Evolutionary conservation across 2,113 vertebrate species (phyloP).

Genomic region (Pardalotus punctatus): DNA sequence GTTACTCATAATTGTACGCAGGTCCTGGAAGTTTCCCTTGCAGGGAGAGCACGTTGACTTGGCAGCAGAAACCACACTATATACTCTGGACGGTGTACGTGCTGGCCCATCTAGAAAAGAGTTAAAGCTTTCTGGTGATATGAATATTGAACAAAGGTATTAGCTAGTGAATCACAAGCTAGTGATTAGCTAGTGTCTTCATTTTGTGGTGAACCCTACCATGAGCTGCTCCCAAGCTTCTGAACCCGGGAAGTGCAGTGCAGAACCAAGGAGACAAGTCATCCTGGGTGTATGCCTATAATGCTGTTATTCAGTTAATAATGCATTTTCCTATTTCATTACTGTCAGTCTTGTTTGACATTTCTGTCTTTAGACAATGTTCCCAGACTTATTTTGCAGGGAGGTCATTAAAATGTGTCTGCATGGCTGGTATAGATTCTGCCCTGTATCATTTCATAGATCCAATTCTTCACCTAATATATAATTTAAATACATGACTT

Average conservation of each 20-base stretch:
- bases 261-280: background rate
- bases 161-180: background rate
- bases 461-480: background rate
- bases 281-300: accelerated
- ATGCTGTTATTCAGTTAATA: background rate
- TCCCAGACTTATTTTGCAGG: background rate
- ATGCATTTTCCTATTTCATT: background rate
- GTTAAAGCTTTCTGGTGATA: background rate
- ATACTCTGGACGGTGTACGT: background rate
- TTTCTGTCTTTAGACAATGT: background rate
- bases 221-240: background rate
- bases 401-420: background rate
- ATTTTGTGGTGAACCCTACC: background rate
- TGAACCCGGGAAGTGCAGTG: background rate
- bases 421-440: background rate
- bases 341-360: background rate
- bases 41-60: background rate
- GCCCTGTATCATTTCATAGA: background rate
- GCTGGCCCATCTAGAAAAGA: background rate
- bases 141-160: background rate
- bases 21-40: background rate
- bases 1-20: background rate
- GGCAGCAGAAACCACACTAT: background rate
- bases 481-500: background rate
- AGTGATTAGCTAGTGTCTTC: background rate